Evolutionary conservation across 2,888 invertebrate species (phyloP).

Genomic region (Autographa pulchrina): DNA sequence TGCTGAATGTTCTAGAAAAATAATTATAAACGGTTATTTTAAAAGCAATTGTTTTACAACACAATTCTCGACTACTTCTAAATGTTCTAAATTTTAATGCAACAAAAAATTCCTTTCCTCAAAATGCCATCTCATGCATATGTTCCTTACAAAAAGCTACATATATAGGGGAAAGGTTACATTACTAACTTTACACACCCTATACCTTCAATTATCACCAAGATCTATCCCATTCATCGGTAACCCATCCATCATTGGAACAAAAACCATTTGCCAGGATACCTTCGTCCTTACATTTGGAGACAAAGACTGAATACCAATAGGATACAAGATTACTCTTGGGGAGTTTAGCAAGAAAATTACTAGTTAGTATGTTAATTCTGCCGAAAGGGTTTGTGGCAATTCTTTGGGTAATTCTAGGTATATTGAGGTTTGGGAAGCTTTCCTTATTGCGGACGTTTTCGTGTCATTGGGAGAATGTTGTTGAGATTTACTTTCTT

Average conservation of each 20-base stretch:
- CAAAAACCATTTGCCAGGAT: constrained; percentile 42
- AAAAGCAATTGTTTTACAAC: not conserved
- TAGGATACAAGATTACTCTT: constrained; percentile 39
- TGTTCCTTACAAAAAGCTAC: too few species aligned
- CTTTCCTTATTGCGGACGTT: not conserved
- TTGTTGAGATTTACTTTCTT: not conserved
- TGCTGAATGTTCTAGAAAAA: not conserved
- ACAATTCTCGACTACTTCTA: not conserved
- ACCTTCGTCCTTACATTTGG: constrained; percentile 33
- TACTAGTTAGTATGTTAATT: constrained; percentile 50
- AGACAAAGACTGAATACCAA: constrained; percentile 52
- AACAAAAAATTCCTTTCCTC: too few species aligned
- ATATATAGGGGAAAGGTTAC: not conserved
- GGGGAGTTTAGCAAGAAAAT: constrained; percentile 36
- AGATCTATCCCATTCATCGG: constrained; percentile 29
- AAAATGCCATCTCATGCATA: too few species aligned
- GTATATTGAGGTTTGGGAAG: constrained; percentile 6
- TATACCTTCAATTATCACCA: constrained; percentile 18
- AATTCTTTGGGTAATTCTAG: constrained; percentile 14
- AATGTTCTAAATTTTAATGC: too few species aligned
- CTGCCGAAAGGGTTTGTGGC: constrained; percentile 38
- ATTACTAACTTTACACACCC: not conserved
- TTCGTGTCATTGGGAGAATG: not conserved
- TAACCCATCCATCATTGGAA: constrained; percentile 25
- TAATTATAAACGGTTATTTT: too few species aligned